These are phyloP conservation scores for Ataeniobius toweri DNA, from an alignment of 2,797 vertebrate genomes.

Conservation along the genomic window DNA sequence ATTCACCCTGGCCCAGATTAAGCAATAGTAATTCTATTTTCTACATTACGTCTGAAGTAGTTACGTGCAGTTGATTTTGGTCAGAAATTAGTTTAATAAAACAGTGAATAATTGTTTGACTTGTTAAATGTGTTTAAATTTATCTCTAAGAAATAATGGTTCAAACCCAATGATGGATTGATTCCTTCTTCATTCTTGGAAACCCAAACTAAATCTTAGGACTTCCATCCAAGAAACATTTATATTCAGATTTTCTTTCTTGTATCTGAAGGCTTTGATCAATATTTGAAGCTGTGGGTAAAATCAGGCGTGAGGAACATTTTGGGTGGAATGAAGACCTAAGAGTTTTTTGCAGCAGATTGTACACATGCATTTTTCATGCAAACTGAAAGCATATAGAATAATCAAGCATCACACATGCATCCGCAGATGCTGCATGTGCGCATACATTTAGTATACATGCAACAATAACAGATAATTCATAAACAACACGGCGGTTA, in stretches of 20 bases:
- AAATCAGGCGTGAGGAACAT: slow-evolving; percentile 1
- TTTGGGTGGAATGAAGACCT: neutral
- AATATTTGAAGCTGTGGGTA: slow-evolving; percentile 48
- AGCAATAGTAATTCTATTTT: too few species aligned
- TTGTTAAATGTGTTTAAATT: neutral
- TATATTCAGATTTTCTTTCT: slow-evolving; percentile 5
- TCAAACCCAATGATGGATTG: too few species aligned
- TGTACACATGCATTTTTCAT: slow-evolving; percentile 15
- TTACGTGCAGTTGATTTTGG: too few species aligned
- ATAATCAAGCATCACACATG: slow-evolving; percentile 47
- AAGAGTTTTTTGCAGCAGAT: neutral
- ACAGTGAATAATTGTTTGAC: neutral
- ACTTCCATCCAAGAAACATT: neutral
- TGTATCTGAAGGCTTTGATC: slow-evolving; percentile 35
- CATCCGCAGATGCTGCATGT: slow-evolving; percentile 29
- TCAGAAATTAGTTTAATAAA: neutral
- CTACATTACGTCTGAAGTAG: too few species aligned
- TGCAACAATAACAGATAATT: slow-evolving; percentile 21
- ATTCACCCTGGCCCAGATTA: too few species aligned
- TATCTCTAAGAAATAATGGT: neutral
- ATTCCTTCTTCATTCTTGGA: neutral
- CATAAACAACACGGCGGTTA: slow-evolving; percentile 39
- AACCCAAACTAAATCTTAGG: neutral
- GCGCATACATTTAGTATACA: neutral
- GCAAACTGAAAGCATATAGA: slow-evolving; percentile 32